Conservation (phyloP, 2,888 invertebrate species). For the Podabrus alpinus region DNA sequence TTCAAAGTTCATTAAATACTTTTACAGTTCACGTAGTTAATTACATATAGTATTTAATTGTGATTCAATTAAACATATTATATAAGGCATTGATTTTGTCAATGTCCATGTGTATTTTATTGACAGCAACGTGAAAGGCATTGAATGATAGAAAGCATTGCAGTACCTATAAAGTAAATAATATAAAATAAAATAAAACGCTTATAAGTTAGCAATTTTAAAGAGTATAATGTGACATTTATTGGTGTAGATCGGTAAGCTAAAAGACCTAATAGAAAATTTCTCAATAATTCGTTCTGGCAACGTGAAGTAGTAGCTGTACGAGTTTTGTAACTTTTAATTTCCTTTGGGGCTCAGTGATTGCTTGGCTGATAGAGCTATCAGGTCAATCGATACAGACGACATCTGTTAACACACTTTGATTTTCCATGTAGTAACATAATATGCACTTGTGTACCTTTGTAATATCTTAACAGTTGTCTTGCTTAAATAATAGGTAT, state of each 20-base stretch:
- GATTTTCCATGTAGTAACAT: constrained; percentile 22
- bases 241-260: constrained; percentile 25
- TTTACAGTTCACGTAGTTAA: no score
- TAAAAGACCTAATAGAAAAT: constrained; percentile 28
- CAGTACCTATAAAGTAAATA: not conserved
- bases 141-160: no score
- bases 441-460: not conserved
- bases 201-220: not conserved
- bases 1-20: no score
- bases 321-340: constrained; percentile 35
- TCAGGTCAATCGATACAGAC: constrained; percentile 31
- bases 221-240: constrained; percentile 21
- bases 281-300: constrained; percentile 32
- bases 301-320: constrained; percentile 30
- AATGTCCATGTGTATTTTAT: no score
- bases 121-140: no score
- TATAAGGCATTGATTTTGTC: no score
- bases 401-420: constrained; percentile 35
- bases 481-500: not conserved
- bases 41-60: no score
- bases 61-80: no score
- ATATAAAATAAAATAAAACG: not conserved
- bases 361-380: constrained; percentile 32
- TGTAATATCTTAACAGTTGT: not conserved
- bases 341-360: constrained; percentile 35